Base-by-base conservation (phyloP, 2,888 invertebrate genomes). In the Tachina lurida region DNA sequence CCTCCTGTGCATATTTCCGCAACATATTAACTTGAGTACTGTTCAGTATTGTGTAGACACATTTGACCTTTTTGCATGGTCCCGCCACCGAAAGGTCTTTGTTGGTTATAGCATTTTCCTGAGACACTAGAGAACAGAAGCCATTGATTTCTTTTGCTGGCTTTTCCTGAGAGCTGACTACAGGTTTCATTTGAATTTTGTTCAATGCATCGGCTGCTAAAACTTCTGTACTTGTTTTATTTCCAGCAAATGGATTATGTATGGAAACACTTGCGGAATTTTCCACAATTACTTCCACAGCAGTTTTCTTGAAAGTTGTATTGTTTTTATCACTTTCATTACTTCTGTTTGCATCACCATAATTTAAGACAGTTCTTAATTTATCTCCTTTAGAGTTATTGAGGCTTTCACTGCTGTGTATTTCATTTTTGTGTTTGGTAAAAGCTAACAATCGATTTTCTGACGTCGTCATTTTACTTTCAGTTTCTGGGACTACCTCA, bases 11-110 rank as follows among this genome's bases (percentile, higher is more conserved):
- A 85, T 94, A 93, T 88, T 95, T 95, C 84, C 94, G 94, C 79
- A 96, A 90, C 84, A 95, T 95, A 90, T 94, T 94, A 93, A 96
- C 94, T 90, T 95, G 93, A 12, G 96, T 96, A 60, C 94, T 94
- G 84, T 94, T 94, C 62, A 83, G 70, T 31, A 86, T 68, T 10
- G 79, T 82, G 39, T 82, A 85, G 39, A 78, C 62, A 15, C 74
- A 85, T 41, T 85, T 85, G 17, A 70, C 47, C 39, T 70, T 86
- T 45, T 76, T 82, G 47, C 54, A 79, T 1, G 75, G 71, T 1
- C 75, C 79, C 3, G 49, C 17, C 19, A 76, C 65, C 10, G 79
- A 79, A 17, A 86, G 65, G 9, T 86, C 71, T 41, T 86, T 82
- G 39, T 86, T 79, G 19, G 73, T 86, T 56, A 79, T 62, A 63